phyloP scores from a whole-genome alignment of 2,797 vertebrate species.

The Schizopygopsis pylzovi region DNA sequence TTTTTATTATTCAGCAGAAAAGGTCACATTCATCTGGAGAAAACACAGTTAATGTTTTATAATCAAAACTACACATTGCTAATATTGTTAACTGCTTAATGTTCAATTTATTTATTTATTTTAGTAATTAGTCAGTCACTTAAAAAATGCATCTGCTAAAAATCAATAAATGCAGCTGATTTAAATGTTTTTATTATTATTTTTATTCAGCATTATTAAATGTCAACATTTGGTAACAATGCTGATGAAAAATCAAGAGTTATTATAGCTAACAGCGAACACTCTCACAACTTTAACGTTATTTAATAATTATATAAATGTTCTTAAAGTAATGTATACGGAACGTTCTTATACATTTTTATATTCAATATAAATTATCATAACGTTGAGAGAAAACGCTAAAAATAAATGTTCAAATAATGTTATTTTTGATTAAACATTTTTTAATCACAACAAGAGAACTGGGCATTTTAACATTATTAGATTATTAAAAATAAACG shows the following conservation, averaged over 20 bases:
- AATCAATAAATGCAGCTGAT: neutral
- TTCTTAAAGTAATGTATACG: neutral
- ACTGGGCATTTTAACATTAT: no score
- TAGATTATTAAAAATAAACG: no score
- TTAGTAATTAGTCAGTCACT: neutral
- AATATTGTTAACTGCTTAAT: neutral
- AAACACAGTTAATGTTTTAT: neutral
- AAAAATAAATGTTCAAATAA: no score
- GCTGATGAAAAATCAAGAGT: neutral
- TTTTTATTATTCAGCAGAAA: neutral
- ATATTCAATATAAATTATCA: no score
- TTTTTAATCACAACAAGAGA: no score
- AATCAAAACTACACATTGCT: neutral
- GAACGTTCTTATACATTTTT: no score
- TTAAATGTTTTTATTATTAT: neutral
- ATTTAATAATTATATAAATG: neutral
- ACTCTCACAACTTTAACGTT: neutral
- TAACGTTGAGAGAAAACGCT: no score
- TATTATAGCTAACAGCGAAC: no score
- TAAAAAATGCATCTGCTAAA: neutral
- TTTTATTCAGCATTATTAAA: neutral
- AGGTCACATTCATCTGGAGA: neutral
- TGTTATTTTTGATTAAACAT: no score
- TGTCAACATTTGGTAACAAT: neutral
- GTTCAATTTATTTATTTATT: neutral